Percentiles rank a stretch among this genome's conserved stretches.
These are phyloP conservation scores for Limnephilus marmoratus DNA, from an alignment of 2,888 invertebrate genomes.

Conservation along the genomic window DNA sequence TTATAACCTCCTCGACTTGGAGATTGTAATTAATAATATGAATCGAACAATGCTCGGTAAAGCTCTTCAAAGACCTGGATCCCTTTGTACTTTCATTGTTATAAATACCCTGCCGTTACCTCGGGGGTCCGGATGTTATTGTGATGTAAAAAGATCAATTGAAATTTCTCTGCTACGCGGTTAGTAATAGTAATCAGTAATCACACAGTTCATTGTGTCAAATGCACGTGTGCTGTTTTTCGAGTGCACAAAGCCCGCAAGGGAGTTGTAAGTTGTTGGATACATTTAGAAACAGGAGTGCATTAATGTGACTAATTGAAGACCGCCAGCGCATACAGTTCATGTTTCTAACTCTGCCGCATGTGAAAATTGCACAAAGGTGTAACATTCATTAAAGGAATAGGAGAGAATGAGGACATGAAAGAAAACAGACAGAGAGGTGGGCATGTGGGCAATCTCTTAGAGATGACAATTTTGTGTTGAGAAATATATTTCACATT, in stretches of 20 bases:
- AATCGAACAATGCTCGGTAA: background rate
- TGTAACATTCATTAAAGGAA: background rate
- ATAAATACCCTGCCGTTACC: slow-evolving; percentile 13
- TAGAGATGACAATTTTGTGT: background rate
- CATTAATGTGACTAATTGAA: slow-evolving; percentile 3
- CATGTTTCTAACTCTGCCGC: background rate
- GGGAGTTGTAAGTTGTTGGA: slow-evolving; percentile 12
- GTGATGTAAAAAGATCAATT: slow-evolving; percentile 53
- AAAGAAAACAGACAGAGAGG: background rate
- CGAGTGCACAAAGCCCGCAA: background rate
- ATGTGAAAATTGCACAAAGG: background rate
- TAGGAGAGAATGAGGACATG: background rate
- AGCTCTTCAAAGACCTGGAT: background rate
- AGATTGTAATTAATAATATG: background rate
- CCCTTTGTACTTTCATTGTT: slow-evolving; percentile 3
- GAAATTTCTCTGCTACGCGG: slow-evolving; percentile 41
- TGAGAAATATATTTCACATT: background rate
- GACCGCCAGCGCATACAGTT: slow-evolving; percentile 14
- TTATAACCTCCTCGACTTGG: background rate
- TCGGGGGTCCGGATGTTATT: slow-evolving; percentile 52
- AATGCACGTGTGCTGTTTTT: slow-evolving; percentile 53
- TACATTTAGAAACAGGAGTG: background rate
- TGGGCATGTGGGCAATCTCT: background rate
- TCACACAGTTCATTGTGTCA: slow-evolving; percentile 42
- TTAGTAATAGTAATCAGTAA: slow-evolving; percentile 5